Percentiles rank a stretch among this genome's conserved stretches.
phyloP scores from a whole-genome alignment of 2,888 invertebrate genomes.

The Platerodrilus igneus region DNA sequence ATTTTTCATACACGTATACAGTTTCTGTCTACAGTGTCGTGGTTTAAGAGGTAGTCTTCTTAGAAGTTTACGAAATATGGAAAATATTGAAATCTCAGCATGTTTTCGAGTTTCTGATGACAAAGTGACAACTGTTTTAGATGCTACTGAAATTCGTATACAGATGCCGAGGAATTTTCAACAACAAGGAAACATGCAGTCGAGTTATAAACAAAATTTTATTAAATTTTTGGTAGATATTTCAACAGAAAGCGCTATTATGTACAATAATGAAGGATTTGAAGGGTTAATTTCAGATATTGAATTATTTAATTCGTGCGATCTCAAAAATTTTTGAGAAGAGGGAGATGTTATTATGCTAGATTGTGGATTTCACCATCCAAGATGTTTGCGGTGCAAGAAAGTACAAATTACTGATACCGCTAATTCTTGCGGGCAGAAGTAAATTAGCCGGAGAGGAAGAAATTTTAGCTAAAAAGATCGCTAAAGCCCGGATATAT shows the following conservation, averaged over 20 bases:
- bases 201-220: constrained; percentile 5
- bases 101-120: constrained; percentile 1
- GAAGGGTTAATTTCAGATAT: constrained; percentile 7
- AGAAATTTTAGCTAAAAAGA: constrained; percentile 10
- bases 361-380: constrained; percentile 2
- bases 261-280: constrained; percentile 7
- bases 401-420: constrained; percentile 8
- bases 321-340: constrained; percentile 1
- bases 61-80: not conserved
- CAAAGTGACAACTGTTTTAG: constrained; percentile 5
- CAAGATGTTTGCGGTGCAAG: constrained; percentile 1
- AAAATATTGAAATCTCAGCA: not conserved
- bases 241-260: constrained; percentile 1
- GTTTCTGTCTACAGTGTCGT: not conserved
- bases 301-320: constrained; percentile 4
- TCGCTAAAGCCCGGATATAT: constrained; percentile 5
- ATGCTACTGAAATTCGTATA: constrained; percentile 5
- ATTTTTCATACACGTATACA: too few relatives aligned
- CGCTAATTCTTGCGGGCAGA: constrained; percentile 9
- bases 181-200: constrained; percentile 7
- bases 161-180: constrained; percentile 9
- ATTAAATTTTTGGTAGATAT: constrained; percentile 8
- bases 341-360: not conserved
- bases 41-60: not conserved
- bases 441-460: constrained; percentile 6